These are phyloP conservation scores for Opisthocomus hoazin DNA, from an alignment of 2,113 vertebrate species.

Conservation along the genomic window DNA sequence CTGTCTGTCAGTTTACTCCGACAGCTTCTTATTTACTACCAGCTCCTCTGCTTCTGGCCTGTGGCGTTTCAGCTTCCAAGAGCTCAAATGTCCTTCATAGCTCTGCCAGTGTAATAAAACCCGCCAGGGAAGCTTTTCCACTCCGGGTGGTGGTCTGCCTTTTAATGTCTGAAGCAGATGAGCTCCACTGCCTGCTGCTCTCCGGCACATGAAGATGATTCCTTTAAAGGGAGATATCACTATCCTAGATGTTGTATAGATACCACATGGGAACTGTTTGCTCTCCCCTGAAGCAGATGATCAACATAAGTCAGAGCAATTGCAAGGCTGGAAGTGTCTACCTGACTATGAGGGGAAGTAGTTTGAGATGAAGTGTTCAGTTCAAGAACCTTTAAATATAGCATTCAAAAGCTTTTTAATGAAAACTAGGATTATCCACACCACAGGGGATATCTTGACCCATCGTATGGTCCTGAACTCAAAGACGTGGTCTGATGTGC, in stretches of 20 bases:
- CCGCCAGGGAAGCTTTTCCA: neutral
- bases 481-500: neutral
- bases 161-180: neutral
- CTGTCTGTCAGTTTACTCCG: neutral
- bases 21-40: neutral
- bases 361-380: neutral
- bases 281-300: neutral
- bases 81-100: neutral
- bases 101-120: neutral
- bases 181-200: neutral
- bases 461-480: neutral
- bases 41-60: neutral
- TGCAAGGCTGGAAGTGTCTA: neutral
- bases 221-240: neutral
- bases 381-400: neutral
- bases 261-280: neutral
- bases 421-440: neutral
- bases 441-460: neutral
- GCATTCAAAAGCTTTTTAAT: neutral
- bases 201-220: neutral
- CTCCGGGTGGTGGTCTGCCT: rapidly evolving
- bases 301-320: neutral
- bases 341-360: neutral
- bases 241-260: no score
- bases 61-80: neutral